Evolutionary conservation across 1,140 invertebrate genomes (phyloP), one percentile per base, ranked within the genome.

Genomic region (Amyelois transitella): DNA sequence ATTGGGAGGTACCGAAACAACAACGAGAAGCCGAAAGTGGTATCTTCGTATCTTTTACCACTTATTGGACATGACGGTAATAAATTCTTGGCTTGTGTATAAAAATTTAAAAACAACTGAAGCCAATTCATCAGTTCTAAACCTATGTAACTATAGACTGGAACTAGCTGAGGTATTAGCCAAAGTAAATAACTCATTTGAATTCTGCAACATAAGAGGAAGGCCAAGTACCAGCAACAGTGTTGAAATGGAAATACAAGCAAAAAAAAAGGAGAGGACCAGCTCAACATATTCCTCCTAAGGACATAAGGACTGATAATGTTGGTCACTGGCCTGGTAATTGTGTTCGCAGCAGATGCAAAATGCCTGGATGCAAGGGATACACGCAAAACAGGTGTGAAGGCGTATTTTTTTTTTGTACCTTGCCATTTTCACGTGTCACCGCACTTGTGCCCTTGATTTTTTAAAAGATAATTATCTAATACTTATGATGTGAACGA

Each of bases 1-100:
- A 77, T 89, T 57, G 77, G 75, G 17, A 69, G 77, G 45, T 87
- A 89, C 68, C 64, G 74, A 62, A 82, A n/a, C 77, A 12, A 51
- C 22, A 53, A 62, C 76, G 8, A 77, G 71, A 65, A 77, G 63
- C 53, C 64, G 64, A 60, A 72, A 77, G 55, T 86, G 76, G 72
- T 75, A 80, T 53, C 51, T 75, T 7, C 32, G 78, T 43, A 58
- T 89, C 10, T 82, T 88, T 64, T 81, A 73, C 50, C 78, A 88
- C 53, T 58, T 88, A 1, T 43, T 89, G n/a, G 76, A 87, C 54
- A 49, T 83, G 50, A 58, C 60, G 1, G 24, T 53, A 28, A 24
- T 18, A 10, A 58, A 58, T 53, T 47, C 56, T 24, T 58, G 51
- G 56, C 14, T 58, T 8, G n/a, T 52, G 7, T 58, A 58, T 38